A percentile compares a stretch with the other conserved stretches of the same genome.
These are phyloP conservation scores for Leuciscus waleckii DNA, from an alignment of 2,797 vertebrate species.

Conservation along the genomic window DNA sequence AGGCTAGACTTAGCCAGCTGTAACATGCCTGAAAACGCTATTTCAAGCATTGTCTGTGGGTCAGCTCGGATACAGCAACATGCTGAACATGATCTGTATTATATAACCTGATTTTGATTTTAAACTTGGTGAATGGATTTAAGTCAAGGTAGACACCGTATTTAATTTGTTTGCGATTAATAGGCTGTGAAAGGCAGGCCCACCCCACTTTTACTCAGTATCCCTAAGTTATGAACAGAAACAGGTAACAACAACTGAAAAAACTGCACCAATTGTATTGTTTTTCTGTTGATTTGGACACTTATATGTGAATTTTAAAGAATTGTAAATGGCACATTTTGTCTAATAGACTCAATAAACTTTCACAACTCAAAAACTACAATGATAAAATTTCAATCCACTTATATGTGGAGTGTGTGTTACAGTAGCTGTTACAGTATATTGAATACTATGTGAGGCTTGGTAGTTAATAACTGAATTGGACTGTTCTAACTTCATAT, in stretches of 20 bases:
- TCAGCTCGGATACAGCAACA: not conserved
- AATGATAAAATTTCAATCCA: not conserved
- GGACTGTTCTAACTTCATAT: not conserved
- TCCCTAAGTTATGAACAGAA: not conserved
- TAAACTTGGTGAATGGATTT: not conserved
- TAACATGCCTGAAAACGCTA: not conserved
- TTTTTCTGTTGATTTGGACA: not conserved
- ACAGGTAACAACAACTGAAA: not conserved
- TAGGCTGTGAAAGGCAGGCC: not conserved
- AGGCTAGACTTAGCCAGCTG: not conserved
- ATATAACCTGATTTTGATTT: constrained; percentile 1
- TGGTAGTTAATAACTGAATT: not conserved
- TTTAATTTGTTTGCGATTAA: not conserved
- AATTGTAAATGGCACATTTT: not conserved
- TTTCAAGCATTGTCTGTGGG: not conserved
- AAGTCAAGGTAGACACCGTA: not conserved
- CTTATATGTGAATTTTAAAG: not conserved
- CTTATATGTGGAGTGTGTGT: not conserved
- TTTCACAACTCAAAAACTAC: not conserved
- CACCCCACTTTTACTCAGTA: not conserved
- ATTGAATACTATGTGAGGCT: not conserved
- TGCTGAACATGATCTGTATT: not conserved
- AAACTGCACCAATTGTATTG: too few species aligned
- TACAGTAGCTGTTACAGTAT: not conserved
- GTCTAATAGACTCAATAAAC: not conserved